Conservation (phyloP, 1,140 invertebrate species). For the Galleria mellonella region DNA sequence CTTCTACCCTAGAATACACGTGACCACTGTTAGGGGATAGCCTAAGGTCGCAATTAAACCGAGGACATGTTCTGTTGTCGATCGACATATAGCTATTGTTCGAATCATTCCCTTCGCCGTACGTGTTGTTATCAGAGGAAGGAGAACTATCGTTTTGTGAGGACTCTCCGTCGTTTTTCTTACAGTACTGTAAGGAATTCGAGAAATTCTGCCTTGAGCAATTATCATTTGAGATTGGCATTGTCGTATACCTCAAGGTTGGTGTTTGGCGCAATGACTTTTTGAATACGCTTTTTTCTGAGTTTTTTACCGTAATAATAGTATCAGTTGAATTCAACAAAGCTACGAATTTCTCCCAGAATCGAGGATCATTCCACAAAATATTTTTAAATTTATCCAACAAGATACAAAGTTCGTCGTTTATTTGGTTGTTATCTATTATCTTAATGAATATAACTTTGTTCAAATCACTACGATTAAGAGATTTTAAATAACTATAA, state of each 20-base stretch:
- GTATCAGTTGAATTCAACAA: constrained; percentile 66
- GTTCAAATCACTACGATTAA: constrained; percentile 62
- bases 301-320: constrained; percentile 63
- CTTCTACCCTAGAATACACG: constrained; percentile 69
- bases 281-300: constrained; percentile 64
- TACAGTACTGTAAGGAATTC: constrained; percentile 64
- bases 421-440: constrained; percentile 65
- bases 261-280: constrained; percentile 63
- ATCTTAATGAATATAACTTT: constrained; percentile 67
- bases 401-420: constrained; percentile 57
- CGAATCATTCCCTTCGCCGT: constrained; percentile 66
- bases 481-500: constrained; percentile 65
- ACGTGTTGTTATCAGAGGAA: constrained; percentile 64
- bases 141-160: constrained; percentile 66
- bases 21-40: constrained; percentile 64
- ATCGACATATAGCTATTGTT: constrained; percentile 73
- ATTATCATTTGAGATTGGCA: constrained; percentile 65
- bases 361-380: constrained; percentile 59
- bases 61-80: constrained; percentile 66
- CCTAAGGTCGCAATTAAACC: constrained; percentile 72
- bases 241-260: constrained; percentile 65
- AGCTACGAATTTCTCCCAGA: constrained; percentile 61
- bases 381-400: constrained; percentile 68
- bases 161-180: constrained; percentile 52
- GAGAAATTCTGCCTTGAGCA: constrained; percentile 68